Percentiles rank a stretch among this genome's conserved stretches.
These are phyloP conservation scores for Acropora tenuis DNA, from an alignment of 64 coral and sea anemone genomes.

Conservation along the genomic window DNA sequence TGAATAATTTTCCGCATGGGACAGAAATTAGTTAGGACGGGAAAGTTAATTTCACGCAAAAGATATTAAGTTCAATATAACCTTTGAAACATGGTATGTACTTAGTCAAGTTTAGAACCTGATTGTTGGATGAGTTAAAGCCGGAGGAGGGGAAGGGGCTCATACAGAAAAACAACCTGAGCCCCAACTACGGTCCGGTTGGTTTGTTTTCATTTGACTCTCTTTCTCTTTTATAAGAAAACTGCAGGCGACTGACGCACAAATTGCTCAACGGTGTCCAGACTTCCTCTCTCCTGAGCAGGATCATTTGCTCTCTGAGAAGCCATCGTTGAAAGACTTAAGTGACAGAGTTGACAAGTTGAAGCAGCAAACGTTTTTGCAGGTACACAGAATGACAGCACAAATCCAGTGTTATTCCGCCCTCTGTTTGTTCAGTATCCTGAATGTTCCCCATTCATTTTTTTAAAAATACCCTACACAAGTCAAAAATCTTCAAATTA, in stretches of 20 bases:
- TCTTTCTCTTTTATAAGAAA: constrained; percentile 4
- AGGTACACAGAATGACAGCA: constrained; percentile 43
- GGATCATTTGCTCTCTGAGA: constrained; percentile 86
- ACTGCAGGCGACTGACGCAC: constrained; percentile 31
- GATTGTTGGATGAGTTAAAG: too few species aligned
- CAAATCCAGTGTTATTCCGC: too few species aligned
- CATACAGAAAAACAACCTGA: too few species aligned
- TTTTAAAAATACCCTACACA: neutral
- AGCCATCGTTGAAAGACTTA: constrained; percentile 66
- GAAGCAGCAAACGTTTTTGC: constrained; percentile 44
- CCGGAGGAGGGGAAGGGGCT: too few species aligned
- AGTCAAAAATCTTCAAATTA: neutral
- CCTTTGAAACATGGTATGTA: too few species aligned
- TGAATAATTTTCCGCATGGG: too few species aligned
- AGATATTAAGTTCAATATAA: too few species aligned
- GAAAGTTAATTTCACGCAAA: too few species aligned
- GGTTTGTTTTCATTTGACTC: neutral
- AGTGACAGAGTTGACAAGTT: constrained; percentile 39
- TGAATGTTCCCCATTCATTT: neutral
- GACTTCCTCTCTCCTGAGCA: constrained; percentile 83
- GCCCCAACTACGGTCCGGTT: too few species aligned
- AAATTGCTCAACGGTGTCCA: constrained; percentile 59
- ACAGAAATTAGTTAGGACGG: too few species aligned
- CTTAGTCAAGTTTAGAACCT: too few species aligned
- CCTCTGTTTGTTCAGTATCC: too few species aligned